These are phyloP conservation scores for Galerucella nymphaeae DNA, from an alignment of 2,888 invertebrate genomes.

Conservation along the genomic window DNA sequence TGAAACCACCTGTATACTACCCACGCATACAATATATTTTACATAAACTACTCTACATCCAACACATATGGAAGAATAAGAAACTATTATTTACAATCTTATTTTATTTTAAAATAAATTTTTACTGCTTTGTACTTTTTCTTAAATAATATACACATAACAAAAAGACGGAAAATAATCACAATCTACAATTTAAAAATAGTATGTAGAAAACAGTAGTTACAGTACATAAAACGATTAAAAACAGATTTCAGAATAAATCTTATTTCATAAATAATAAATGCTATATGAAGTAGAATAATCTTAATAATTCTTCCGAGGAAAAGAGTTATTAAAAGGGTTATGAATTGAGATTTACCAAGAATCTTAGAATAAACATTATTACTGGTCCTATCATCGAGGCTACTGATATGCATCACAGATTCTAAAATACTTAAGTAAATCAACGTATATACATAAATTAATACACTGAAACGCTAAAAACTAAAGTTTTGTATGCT, in stretches of 20 bases:
- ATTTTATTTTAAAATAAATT: conserved; percentile 44
- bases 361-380: conserved; percentile 17
- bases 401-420: conserved; percentile 63
- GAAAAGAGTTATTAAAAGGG: neutral
- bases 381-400: conserved; percentile 38
- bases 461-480: conserved; percentile 37
- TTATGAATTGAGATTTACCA: conserved; percentile 20
- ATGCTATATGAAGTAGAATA: neutral
- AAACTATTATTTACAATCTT: conserved; percentile 40
- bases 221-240: conserved; percentile 30
- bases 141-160: conserved; percentile 41
- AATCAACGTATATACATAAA: conserved; percentile 49
- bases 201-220: conserved; percentile 39
- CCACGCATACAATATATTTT: conserved; percentile 2
- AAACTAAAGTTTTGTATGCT: conserved; percentile 85
- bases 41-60: conserved; percentile 20
- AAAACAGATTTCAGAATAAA: conserved; percentile 22
- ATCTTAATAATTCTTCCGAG: neutral
- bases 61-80: conserved; percentile 45
- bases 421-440: conserved; percentile 62
- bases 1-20: conserved; percentile 22
- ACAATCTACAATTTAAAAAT: conserved; percentile 45
- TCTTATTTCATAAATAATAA: conserved; percentile 7
- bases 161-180: conserved; percentile 48
- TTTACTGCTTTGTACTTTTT: conserved; percentile 44